phyloP scores from a whole-genome alignment of 2,797 vertebrate species.

The Channa striata region DNA sequence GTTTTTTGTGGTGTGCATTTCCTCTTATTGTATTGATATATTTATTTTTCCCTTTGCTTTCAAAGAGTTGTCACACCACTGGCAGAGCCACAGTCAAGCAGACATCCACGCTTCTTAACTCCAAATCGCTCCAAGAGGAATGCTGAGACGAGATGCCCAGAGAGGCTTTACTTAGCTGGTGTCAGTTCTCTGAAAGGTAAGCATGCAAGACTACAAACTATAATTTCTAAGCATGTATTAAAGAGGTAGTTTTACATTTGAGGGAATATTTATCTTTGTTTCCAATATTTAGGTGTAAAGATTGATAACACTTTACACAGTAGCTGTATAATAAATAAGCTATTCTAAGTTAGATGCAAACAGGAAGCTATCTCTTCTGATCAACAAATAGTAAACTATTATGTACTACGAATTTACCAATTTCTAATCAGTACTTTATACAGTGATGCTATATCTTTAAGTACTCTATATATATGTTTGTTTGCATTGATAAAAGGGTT shows the following conservation, averaged over 20 bases:
- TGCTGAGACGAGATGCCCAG: constrained; percentile 37
- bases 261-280: constrained; percentile 1
- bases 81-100: constrained; percentile 59
- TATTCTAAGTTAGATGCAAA: too few relatives aligned
- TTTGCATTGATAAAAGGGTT: too few relatives aligned
- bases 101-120: constrained; percentile 73
- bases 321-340: not conserved
- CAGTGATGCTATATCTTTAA: too few relatives aligned
- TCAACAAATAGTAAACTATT: too few relatives aligned
- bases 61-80: constrained; percentile 56
- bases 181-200: constrained; percentile 77
- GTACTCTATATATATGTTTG: too few relatives aligned
- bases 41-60: not conserved
- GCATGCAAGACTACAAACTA: not conserved
- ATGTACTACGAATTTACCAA: too few relatives aligned
- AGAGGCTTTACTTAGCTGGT: constrained; percentile 60
- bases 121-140: constrained; percentile 72
- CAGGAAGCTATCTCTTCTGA: not conserved
- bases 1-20: not conserved
- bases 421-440: too few relatives aligned
- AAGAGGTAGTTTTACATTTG: not conserved
- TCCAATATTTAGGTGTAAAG: not conserved
- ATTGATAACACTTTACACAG: not conserved
- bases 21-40: not conserved
- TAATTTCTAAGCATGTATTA: constrained; percentile 3